Conservation (phyloP, 2,113 vertebrate species). For the Tretioscincus oriximinensis region DNA sequence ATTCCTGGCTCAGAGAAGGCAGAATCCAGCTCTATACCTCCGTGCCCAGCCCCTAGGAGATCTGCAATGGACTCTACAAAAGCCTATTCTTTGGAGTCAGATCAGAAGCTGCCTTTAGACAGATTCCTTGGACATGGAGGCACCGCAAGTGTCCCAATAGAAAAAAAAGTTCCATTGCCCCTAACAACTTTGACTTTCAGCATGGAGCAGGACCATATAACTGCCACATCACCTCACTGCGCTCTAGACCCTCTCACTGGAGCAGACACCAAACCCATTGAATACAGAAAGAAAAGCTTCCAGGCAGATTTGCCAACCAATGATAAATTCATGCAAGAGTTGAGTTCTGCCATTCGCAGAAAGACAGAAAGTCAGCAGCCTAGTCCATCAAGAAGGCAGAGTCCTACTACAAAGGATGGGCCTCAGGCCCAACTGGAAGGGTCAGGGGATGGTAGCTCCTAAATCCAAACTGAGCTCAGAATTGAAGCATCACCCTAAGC, state of each 20-base stretch:
- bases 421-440: neutral
- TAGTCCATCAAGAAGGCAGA: constrained; percentile 6
- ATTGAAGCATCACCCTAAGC: neutral
- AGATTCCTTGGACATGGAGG: constrained; percentile 36
- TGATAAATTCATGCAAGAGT: constrained; percentile 88
- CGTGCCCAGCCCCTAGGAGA: constrained; percentile 13
- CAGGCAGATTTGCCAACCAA: constrained; percentile 69
- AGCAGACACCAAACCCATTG: constrained; percentile 42
- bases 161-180: constrained; percentile 58
- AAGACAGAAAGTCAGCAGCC: constrained; percentile 62
- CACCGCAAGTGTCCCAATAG: constrained; percentile 61
- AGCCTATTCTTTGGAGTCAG: constrained; percentile 48
- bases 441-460: neutral
- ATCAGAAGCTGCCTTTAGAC: constrained; percentile 44
- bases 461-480: fast-evolving
- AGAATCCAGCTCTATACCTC: neutral
- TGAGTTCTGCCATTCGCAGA: constrained; percentile 81
- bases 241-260: constrained; percentile 29
- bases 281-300: constrained; percentile 62
- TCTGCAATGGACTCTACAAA: constrained; percentile 41
- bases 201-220: constrained; percentile 29
- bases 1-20: neutral
- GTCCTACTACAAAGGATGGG: neutral
- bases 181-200: neutral
- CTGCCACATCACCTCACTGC: neutral